These are phyloP conservation scores for Nudaria mundana DNA, from an alignment of 2,888 invertebrate genomes.

Conservation along the genomic window DNA sequence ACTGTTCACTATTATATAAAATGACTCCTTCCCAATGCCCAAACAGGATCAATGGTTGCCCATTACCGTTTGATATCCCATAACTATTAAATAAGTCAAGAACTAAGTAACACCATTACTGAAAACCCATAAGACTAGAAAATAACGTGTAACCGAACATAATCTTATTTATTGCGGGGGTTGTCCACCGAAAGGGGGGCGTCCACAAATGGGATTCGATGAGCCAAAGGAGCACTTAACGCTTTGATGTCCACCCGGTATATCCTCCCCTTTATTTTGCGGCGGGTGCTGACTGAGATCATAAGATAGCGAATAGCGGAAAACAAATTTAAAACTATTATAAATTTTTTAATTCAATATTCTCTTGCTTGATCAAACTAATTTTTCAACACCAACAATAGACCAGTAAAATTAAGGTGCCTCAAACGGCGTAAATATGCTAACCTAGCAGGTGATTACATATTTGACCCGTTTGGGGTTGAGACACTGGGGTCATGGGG, in stretches of 20 bases:
- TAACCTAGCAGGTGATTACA: too few species aligned
- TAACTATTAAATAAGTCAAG: slow-evolving; percentile 34
- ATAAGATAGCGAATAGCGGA: slow-evolving; percentile 6
- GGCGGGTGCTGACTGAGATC: slow-evolving; percentile 12
- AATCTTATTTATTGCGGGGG: slow-evolving; percentile 76
- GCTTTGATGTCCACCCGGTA: slow-evolving; percentile 75
- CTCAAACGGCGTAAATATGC: too few species aligned
- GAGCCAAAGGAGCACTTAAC: slow-evolving; percentile 74
- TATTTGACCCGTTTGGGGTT: too few species aligned
- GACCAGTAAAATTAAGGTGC: too few species aligned
- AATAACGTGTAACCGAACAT: slow-evolving; percentile 50
- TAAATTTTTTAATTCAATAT: background rate
- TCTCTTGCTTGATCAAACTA: too few species aligned
- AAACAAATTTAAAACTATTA: background rate
- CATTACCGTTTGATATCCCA: slow-evolving; percentile 24
- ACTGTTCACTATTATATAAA: too few species aligned
- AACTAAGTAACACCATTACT: slow-evolving; percentile 34
- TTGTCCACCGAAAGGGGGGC: slow-evolving; percentile 45
- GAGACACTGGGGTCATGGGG: too few species aligned
- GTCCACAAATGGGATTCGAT: slow-evolving; percentile 59
- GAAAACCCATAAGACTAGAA: slow-evolving; percentile 46
- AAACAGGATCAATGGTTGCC: slow-evolving; percentile 11
- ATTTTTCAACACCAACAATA: too few species aligned
- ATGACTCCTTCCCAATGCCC: background rate
- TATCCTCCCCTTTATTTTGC: slow-evolving; percentile 54